Conservation (phyloP, 2,888 invertebrate species). For the Orchestes rusci region DNA sequence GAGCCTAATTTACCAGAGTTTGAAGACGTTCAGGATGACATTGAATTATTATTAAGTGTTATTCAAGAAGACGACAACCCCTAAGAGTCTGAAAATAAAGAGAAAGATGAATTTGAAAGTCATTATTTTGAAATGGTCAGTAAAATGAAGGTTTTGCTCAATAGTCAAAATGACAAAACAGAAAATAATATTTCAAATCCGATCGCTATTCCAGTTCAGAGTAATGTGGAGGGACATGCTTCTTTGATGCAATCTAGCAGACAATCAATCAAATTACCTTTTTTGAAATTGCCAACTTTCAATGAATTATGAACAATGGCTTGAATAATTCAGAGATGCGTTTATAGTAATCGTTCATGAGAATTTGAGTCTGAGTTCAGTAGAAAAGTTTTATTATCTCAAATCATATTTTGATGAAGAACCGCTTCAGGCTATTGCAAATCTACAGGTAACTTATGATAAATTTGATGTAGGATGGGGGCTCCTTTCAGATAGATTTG, state of each 20-base stretch:
- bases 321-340: constrained; percentile 4
- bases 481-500: constrained; percentile 2
- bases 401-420: constrained; percentile 2
- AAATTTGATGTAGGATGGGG: not conserved
- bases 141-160: no score
- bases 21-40: constrained; percentile 2
- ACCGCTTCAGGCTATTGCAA: constrained; percentile 2
- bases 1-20: constrained; percentile 4
- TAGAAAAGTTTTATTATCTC: constrained; percentile 5
- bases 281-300: constrained; percentile 4
- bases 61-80: not conserved
- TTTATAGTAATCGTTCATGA: constrained; percentile 6
- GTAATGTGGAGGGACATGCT: not conserved
- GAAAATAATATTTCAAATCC: no score
- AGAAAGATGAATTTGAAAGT: not conserved
- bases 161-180: not conserved
- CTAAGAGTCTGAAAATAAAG: no score
- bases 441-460: constrained; percentile 11
- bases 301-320: constrained; percentile 3
- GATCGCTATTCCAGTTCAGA: not conserved
- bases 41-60: constrained; percentile 1
- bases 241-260: no score
- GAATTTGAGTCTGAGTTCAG: not conserved
- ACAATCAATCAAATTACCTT: not conserved
- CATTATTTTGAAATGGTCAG: no score